Evolutionary conservation across 2,797 vertebrate genomes (phyloP), one percentile per base, ranked within the genome.

Genomic region (Chaetodon trifasciatus): DNA sequence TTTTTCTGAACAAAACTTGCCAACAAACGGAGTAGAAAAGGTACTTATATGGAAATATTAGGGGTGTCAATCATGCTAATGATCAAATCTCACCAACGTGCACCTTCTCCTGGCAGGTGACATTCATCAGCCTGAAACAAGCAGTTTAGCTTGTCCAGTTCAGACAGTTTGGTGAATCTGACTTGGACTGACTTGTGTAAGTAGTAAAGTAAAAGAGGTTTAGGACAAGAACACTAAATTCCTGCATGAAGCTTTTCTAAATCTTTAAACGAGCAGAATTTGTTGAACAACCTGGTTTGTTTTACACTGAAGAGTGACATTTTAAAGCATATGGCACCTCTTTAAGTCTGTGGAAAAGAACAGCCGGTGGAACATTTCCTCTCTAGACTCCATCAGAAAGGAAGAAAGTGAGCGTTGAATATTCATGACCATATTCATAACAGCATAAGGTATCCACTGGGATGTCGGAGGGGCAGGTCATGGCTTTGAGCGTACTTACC

Each of bases 341-440:
- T 90, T 93, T 85, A 91, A 87, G 79, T 85, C 49, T 47, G 71
- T 23, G 1, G 78, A 84, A 66, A 84, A 69, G 88, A 92, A 85
- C 94, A 95, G 94, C 90, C 76, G 92, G 90, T 82, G 82, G 78
- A 85, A 64, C 79, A 57, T 37, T 79, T 23, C 42, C 74, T 84
- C 79, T 63, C 87, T 78, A 66, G 86, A 82, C 85, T 83, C 79
- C 85, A 82, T 93, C 92, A 88, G 88, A 81, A 74, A 71, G 75
- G 73, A 91, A 79, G 84, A 88, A 81, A 85, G 72, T 21, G 37
- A 77, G 49, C 21, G 66, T 53, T 92, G 90, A 93, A 95, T 95
- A 96, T 96, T 94, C 93, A 96, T 94, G 70, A 69, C 7, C 53
- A 73, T 90, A 91, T 93, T 93, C 85, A 85, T 93, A 85, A 86